These are phyloP conservation scores for Ivindomyrus marchei DNA, from an alignment of 2,113 vertebrate genomes.

Conservation along the genomic window DNA sequence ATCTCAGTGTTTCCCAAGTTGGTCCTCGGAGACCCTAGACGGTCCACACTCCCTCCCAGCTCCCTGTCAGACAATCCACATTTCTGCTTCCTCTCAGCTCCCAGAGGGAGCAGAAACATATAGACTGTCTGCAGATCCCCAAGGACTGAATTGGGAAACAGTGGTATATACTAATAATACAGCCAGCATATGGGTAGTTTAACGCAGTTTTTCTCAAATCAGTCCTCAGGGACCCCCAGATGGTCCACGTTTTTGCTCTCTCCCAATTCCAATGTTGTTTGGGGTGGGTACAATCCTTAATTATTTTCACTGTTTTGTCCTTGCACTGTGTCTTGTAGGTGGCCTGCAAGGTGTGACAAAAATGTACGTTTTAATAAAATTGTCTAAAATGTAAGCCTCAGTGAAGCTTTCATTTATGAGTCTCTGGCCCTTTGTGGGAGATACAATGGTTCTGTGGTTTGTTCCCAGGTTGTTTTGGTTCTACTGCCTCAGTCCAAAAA, in stretches of 20 bases:
- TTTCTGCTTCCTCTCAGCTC: too few relatives aligned
- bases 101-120: too few relatives aligned
- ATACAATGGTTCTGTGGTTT: background rate
- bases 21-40: background rate
- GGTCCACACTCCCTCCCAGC: too few relatives aligned
- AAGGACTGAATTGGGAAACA: too few relatives aligned
- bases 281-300: background rate
- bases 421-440: background rate
- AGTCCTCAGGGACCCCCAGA: background rate
- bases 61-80: too few relatives aligned
- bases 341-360: background rate
- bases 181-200: too few relatives aligned
- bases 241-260: background rate
- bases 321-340: background rate
- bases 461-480: background rate
- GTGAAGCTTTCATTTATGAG: background rate
- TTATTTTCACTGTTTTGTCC: background rate
- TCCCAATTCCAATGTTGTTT: background rate
- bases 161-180: too few relatives aligned
- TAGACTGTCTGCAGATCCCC: too few relatives aligned
- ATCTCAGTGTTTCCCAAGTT: background rate
- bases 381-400: too few relatives aligned
- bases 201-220: too few relatives aligned
- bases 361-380: background rate
- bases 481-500: background rate